Conservation (phyloP, 2,797 vertebrate species). For the Hippocampus kuda region DNA sequence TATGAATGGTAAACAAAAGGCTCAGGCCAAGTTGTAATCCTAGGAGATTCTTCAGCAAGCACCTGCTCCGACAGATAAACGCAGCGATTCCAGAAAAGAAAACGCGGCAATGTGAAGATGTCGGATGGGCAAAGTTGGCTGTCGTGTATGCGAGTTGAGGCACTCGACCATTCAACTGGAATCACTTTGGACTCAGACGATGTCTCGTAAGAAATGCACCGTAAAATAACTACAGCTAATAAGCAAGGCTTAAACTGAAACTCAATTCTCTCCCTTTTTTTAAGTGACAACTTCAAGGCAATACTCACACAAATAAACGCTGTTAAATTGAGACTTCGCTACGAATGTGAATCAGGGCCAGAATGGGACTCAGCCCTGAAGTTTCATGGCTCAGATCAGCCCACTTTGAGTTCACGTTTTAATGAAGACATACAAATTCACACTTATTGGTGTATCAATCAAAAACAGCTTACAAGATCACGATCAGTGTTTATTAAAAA, state of each 20-base stretch:
- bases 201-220: background rate
- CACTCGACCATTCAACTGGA: background rate
- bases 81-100: constrained; percentile 38
- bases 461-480: no score
- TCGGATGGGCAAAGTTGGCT: background rate
- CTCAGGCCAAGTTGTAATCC: constrained; percentile 40
- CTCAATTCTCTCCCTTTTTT: background rate
- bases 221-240: constrained; percentile 1
- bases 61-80: constrained; percentile 41
- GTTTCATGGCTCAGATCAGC: no score
- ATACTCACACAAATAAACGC: background rate
- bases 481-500: no score
- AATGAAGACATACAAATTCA: no score
- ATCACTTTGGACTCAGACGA: background rate
- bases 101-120: constrained; percentile 18
- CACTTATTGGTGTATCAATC: no score
- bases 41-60: constrained; percentile 32
- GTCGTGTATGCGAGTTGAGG: background rate
- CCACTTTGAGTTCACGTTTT: no score
- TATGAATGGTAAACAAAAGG: constrained; percentile 39
- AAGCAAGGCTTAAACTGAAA: background rate
- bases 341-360: no score
- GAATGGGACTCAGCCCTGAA: no score
- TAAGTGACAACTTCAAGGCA: background rate
- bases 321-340: background rate